Conservation (phyloP, 2,797 vertebrate species). For the Cuniculus paca region DNA sequence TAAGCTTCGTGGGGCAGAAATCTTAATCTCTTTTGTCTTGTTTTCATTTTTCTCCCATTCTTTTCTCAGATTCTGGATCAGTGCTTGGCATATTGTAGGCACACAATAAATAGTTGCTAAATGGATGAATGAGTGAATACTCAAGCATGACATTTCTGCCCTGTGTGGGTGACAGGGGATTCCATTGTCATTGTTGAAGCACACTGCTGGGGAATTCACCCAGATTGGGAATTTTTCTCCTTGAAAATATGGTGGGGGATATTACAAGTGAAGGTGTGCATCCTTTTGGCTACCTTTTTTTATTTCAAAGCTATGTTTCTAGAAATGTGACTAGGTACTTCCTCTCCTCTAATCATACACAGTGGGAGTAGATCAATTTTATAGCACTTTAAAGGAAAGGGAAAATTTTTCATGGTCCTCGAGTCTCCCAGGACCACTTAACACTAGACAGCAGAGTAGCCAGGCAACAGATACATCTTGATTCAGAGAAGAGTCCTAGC, state of each 20-base stretch:
- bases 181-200: not conserved
- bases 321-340: not conserved
- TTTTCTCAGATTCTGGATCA: constrained; percentile 5
- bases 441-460: not conserved
- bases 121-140: not conserved
- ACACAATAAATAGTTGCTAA: not conserved
- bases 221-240: not conserved
- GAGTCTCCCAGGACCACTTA: not conserved
- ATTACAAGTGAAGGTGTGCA: not conserved
- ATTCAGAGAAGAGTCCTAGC: constrained; percentile 27
- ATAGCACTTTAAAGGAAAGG: not conserved
- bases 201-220: not conserved
- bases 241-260: not conserved
- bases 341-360: not conserved
- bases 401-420: not conserved
- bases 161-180: not conserved
- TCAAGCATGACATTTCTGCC: not conserved
- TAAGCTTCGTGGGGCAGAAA: not conserved
- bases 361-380: not conserved
- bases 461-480: not conserved
- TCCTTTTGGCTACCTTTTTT: not conserved
- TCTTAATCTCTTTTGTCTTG: not conserved
- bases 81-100: not conserved
- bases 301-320: constrained; percentile 13
- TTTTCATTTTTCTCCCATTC: not conserved